Evolutionary conservation across 2,797 vertebrate genomes (phyloP), one percentile per base, ranked within the genome.

Genomic region (Diglossa cyanea): DNA sequence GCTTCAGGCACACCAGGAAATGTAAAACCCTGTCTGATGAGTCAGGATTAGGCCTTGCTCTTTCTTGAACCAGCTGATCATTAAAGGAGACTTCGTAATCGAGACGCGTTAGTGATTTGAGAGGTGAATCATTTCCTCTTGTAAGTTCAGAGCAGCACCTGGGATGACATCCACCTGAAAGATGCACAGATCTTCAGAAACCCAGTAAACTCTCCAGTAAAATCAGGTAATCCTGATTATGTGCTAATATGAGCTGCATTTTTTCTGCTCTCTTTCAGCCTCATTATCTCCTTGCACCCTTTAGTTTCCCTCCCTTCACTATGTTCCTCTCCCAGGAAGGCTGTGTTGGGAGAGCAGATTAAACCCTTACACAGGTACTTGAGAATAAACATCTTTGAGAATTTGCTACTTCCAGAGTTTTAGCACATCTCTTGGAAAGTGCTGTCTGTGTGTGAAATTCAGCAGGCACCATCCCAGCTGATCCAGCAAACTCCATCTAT

Each of bases 61-160:
- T 44, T 60, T 37, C 44, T 37, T 10, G 35, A 66, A 31, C 13
- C 16, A 13, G 35, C 26, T 58, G 50, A 48, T 81, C 16, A 2
- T 20, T 50, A 58, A 39, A 51, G 19, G 15, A 50, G 25, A 17
- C 23, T 53, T 60, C 40, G 25, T 57, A 44, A 57, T 30, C 0
- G 4, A 60, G 50, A 24, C 7, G 16, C 1, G 0, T 45, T 7
- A 19, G 18, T 37, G 66, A 68, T 61, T 40, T 5, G 7, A 71
- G 73, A 65, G 28, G 31, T 44, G 48, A 48, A 63, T 42, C 8
- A 1, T 55, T 84, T 74, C 53, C 23, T 63, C 53, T 23, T 71
- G 6, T 2, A 45, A 37, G 42, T 53, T 15, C 19, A n/a, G 28
- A 63, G 30, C 42, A 67, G 62, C 48, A 45, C 9, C 48, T 65